Conservation (phyloP, 1,140 invertebrate species). For the Bombus turneri region DNA sequence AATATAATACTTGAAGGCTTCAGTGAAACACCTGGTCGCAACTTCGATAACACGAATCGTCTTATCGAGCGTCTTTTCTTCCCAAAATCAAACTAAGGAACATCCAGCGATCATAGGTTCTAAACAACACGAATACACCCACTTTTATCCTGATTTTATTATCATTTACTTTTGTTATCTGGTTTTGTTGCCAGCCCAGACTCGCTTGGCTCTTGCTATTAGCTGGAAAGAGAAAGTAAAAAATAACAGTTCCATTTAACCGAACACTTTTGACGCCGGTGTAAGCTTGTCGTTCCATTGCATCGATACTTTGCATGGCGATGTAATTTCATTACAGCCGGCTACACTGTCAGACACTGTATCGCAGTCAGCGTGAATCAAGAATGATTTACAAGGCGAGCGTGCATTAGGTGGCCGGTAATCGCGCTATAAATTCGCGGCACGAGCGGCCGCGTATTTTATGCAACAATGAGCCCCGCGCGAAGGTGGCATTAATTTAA, state of each 20-base stretch:
- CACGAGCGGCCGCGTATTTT: conserved; percentile 25
- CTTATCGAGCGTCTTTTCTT: no score
- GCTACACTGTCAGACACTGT: not conserved
- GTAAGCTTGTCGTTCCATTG: not conserved
- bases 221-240: no score
- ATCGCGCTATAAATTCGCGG: conserved; percentile 38
- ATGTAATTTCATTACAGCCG: conserved; percentile 26
- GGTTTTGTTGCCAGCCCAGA: no score
- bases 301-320: conserved; percentile 2
- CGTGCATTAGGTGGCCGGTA: conserved; percentile 29
- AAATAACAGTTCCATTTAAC: not conserved
- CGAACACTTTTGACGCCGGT: accelerated
- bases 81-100: no score
- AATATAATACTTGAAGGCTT: no score
- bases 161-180: no score
- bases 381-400: conserved; percentile 24
- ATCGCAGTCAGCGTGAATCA: conserved; percentile 6
- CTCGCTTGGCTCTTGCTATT: no score
- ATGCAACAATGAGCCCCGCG: conserved; percentile 24
- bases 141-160: no score
- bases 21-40: no score
- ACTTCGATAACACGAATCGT: no score
- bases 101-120: no score
- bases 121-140: no score
- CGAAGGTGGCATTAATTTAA: conserved; percentile 30